Base-by-base conservation (phyloP, 23 tunicate genomes). In the Phallusia fumigata region DNA sequence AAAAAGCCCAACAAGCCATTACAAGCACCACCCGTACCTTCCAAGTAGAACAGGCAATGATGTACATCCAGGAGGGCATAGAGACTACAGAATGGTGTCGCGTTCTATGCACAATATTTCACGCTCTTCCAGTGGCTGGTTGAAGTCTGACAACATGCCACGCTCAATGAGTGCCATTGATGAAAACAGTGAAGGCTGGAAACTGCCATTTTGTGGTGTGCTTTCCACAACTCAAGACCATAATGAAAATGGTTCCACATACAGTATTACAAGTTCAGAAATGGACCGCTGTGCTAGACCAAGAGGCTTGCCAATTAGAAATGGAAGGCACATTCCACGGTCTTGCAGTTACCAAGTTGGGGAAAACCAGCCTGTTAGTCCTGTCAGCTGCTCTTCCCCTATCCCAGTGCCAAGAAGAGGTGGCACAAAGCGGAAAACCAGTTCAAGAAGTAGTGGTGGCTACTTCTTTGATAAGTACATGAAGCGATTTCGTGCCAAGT, bases 401-500 rank as follows among this genome's bases (percentile, higher is more conserved):
- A 95, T 88, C 31, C 83, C 92, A 77, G 97, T 87, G 22, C 91
- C 97, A n/a, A 35, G 80, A 31, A 53, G 90, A 80, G 85, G 69
- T 24, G 65, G 53, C 13, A 58, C 82, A 26, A 93, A 93, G 78
- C 77, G 90, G 18, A 84, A 81, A 32, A 75, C 85, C 40, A 84
- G 82, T 28, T 81, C 64, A 0, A 86, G 93, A 2, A 88, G 90
- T 78, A 93, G 98, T 72, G 98, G 98, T 21, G 98, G 98, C 16
- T 93, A 93, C 58, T 88, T 93, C 50, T 93, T 93, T 78, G 98
- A 93, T 65, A 93, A 93, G 74, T 93, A 93, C 81, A 93, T 93
- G 89, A 93, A 93, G 64, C 87, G 93, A 10, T 86, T 93, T 74
- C 87, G 81, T 35, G 86, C 79, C 24, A 88, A 81, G 74, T 85